Evolutionary conservation across 2,888 invertebrate genomes (phyloP).

Genomic region (Cheilosia vernalis): DNA sequence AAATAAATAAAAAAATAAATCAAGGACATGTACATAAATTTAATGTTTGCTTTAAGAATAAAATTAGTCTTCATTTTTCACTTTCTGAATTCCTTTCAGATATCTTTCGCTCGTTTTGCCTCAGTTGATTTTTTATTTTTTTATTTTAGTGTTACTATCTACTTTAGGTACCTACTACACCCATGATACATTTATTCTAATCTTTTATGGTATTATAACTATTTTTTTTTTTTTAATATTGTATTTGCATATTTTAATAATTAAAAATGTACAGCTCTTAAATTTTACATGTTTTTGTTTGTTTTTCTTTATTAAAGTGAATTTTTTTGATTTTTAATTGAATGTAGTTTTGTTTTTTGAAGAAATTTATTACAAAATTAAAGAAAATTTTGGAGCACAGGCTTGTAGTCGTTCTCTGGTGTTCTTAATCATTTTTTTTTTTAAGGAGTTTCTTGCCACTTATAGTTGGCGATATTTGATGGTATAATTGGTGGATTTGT

Average conservation of each 20-base stretch:
- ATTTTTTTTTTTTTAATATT: conserved; percentile 21
- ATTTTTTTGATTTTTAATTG: conserved; percentile 34
- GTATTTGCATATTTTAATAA: conserved; percentile 27
- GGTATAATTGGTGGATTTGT: too few relatives aligned
- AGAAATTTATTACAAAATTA: conserved; percentile 45
- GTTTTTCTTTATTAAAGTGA: conserved; percentile 44
- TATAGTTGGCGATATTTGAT: too few relatives aligned
- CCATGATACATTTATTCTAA: conserved; percentile 37
- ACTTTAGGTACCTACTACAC: conserved; percentile 44
- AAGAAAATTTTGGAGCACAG: conserved; percentile 8
- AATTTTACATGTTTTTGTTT: conserved; percentile 29
- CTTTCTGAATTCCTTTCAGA: conserved; percentile 31
- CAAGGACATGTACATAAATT: conserved; percentile 1
- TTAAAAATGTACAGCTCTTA: conserved; percentile 52
- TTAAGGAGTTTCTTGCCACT: too few relatives aligned
- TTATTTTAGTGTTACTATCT: conserved; percentile 39
- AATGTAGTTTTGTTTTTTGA: conserved; percentile 6
- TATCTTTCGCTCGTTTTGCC: conserved; percentile 30
- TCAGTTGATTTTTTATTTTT: conserved; percentile 6
- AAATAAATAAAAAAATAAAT: background rate
- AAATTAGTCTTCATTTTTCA: conserved; percentile 33
- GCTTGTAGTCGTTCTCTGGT: background rate
- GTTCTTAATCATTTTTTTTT: background rate
- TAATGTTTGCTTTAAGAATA: conserved; percentile 10
- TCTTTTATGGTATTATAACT: conserved; percentile 8